Conservation (phyloP, 2,113 vertebrate genomes). For the Crypturellus undulatus region DNA sequence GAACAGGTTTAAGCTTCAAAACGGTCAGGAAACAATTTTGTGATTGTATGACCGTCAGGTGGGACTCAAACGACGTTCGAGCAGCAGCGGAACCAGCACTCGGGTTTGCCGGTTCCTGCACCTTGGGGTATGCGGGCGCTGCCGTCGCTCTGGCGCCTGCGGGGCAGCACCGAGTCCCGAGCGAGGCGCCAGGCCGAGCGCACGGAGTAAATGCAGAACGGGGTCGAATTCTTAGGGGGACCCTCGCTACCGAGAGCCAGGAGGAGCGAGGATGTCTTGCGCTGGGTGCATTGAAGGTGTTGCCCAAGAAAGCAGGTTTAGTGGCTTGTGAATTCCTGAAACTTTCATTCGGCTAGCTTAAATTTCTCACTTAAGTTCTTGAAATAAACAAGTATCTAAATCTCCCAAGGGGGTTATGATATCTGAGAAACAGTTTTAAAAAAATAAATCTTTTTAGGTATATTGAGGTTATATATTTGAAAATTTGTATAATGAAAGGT, state of each 20-base stretch:
- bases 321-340: background rate
- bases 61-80: background rate
- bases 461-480: background rate
- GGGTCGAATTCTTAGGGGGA: background rate
- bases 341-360: background rate
- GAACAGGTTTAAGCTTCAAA: background rate
- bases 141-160: background rate
- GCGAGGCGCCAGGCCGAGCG: background rate
- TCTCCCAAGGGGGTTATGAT: background rate
- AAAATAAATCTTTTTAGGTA: background rate
- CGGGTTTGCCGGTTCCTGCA: background rate
- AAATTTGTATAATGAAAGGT: background rate
- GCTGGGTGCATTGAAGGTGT: background rate
- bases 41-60: background rate
- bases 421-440: background rate
- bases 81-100: background rate
- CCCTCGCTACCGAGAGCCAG: background rate
- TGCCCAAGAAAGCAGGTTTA: background rate
- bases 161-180: background rate
- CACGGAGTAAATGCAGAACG: background rate
- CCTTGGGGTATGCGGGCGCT: background rate
- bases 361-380: background rate
- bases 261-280: background rate
- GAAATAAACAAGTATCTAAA: background rate
- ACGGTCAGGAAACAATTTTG: accelerated